Conservation (phyloP, 2,888 invertebrate species). For the Tolmerus cingulatus region DNA sequence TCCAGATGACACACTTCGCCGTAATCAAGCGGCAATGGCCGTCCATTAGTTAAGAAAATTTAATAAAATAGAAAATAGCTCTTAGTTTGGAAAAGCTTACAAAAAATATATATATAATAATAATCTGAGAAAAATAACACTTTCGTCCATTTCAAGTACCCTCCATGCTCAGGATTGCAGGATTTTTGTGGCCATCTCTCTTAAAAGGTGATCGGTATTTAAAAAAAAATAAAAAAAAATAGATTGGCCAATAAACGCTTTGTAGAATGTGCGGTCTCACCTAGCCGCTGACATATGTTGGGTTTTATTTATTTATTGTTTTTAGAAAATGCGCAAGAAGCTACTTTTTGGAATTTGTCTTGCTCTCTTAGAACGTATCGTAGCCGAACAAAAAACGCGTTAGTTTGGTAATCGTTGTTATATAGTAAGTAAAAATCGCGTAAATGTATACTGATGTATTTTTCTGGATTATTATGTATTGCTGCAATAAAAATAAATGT, state of each 20-base stretch:
- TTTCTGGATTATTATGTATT: slow-evolving; percentile 40
- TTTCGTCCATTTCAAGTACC: slow-evolving; percentile 17
- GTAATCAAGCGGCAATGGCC: slow-evolving; percentile 78
- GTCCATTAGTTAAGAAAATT: slow-evolving; percentile 56
- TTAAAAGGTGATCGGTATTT: not conserved
- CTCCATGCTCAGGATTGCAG: slow-evolving; percentile 12
- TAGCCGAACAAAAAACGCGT: not conserved
- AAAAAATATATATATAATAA: not conserved
- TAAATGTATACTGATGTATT: slow-evolving; percentile 37
- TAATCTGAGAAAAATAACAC: not conserved
- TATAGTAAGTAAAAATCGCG: slow-evolving; percentile 23
- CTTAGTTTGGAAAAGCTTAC: slow-evolving; percentile 41
- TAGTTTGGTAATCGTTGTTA: slow-evolving; percentile 26
- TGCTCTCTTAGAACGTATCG: slow-evolving; percentile 13
- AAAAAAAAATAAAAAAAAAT: not conserved
- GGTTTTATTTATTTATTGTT: not conserved
- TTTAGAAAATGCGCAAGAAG: not conserved
- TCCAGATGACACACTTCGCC: slow-evolving; percentile 88
- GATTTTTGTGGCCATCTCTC: not conserved
- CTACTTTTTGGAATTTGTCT: slow-evolving; percentile 19
- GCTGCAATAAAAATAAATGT: slow-evolving; percentile 45
- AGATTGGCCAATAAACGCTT: not conserved
- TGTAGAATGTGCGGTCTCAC: not conserved
- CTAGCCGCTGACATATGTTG: not conserved
- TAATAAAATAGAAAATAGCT: slow-evolving; percentile 2